Conservation (phyloP, 30 jellyfish, hydroid and myxozoan genomes). For the Morbakka virulenta region DNA sequence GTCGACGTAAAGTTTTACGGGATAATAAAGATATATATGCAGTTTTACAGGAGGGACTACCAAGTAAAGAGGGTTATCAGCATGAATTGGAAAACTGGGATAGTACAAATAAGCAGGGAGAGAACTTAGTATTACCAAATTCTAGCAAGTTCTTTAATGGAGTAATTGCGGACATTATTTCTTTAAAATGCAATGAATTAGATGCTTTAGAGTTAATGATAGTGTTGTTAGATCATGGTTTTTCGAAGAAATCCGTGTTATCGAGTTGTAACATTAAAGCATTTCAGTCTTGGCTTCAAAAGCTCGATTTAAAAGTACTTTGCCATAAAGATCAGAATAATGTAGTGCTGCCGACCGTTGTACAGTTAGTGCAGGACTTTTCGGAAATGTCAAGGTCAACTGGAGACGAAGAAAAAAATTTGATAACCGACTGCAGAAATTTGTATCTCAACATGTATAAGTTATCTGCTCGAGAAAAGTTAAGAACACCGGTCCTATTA, state of each 20-base stretch:
- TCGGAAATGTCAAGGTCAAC: not conserved
- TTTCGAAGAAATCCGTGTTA: not conserved
- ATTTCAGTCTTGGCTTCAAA: not conserved
- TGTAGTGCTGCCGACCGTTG: not conserved
- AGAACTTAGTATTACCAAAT: not conserved
- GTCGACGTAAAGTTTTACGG: not conserved
- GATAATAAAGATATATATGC: not conserved
- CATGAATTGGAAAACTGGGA: not conserved
- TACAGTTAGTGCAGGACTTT: too few species aligned
- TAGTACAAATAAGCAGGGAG: not conserved
- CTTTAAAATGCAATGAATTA: not conserved
- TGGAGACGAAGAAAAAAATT: not conserved
- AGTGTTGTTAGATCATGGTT: not conserved
- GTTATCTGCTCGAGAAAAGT: not conserved
- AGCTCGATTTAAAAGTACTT: not conserved
- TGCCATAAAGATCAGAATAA: not conserved
- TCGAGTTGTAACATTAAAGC: not conserved
- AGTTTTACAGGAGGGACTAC: not conserved
- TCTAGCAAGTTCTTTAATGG: not conserved
- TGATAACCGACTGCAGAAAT: not conserved
- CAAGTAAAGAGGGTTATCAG: not conserved
- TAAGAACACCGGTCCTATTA: not conserved
- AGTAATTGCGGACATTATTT: not conserved
- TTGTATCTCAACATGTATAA: not conserved
- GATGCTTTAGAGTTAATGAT: not conserved